Evolutionary conservation across 2,113 vertebrate genomes (phyloP).

Genomic region (Perognathus longimembris): DNA sequence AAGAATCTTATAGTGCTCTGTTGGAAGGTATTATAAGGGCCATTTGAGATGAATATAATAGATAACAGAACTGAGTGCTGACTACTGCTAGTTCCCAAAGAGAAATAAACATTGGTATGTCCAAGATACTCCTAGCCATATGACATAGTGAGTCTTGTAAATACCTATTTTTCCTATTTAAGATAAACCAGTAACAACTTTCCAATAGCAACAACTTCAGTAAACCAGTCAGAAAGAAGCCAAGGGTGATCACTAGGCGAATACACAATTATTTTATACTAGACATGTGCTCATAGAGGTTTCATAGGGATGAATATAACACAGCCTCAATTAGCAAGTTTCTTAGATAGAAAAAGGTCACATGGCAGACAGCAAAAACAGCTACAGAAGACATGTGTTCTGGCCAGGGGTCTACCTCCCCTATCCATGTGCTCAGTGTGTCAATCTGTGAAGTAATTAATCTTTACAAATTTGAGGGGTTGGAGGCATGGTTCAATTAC

Average conservation of each 20-base stretch:
- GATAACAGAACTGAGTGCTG: background rate
- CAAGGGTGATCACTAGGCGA: background rate
- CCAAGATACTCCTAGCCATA: background rate
- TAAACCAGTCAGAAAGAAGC: background rate
- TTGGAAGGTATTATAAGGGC: conserved; percentile 8
- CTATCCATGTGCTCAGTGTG: background rate
- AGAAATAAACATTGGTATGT: background rate
- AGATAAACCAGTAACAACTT: conserved; percentile 29
- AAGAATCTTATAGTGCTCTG: background rate
- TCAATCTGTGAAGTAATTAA: background rate
- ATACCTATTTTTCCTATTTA: background rate
- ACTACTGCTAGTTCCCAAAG: background rate
- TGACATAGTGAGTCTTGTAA: background rate
- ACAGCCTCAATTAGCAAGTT: background rate
- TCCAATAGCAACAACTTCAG: background rate
- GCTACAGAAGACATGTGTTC: background rate
- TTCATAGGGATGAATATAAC: background rate
- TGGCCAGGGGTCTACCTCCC: background rate
- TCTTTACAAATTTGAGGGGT: background rate
- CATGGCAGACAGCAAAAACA: background rate
- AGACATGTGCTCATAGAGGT: background rate
- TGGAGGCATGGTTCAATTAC: too few species aligned
- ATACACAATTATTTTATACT: background rate
- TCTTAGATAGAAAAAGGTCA: background rate
- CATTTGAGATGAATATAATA: conserved; percentile 1